Percentiles rank a stretch among this genome's conserved stretches.
These are phyloP conservation scores for chimpanzee (Pan troglodytes) DNA, from an alignment of 2,113 vertebrate genomes.

Conservation along the genomic window NHGRI_mPanTro3-v2.1_pri NC_072408.2:42821001-42821500, in stretches of 20 bases:
- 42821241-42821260: not conserved
- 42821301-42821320: slow-evolving; percentile 10
- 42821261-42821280: not conserved
- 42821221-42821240: not conserved
- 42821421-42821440: not conserved
- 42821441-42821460: not conserved
- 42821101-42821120: slow-evolving; percentile 80
- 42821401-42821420: not conserved
- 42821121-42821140: slow-evolving; percentile 70
- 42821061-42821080: slow-evolving; percentile 74
- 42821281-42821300: not conserved
- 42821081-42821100: slow-evolving; percentile 70
- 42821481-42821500: not conserved
- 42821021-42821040: slow-evolving; percentile 28
- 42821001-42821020: slow-evolving; percentile 51
- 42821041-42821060: slow-evolving; percentile 62
- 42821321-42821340: not conserved
- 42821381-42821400: not conserved
- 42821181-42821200: not conserved
- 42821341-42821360: not conserved
- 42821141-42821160: slow-evolving; percentile 45
- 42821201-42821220: not conserved
- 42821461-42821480: not conserved
- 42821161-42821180: slow-evolving; percentile 64
- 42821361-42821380: not conserved